Conservation (phyloP, 2,113 vertebrate species). For the Grantiella picta region DNA sequence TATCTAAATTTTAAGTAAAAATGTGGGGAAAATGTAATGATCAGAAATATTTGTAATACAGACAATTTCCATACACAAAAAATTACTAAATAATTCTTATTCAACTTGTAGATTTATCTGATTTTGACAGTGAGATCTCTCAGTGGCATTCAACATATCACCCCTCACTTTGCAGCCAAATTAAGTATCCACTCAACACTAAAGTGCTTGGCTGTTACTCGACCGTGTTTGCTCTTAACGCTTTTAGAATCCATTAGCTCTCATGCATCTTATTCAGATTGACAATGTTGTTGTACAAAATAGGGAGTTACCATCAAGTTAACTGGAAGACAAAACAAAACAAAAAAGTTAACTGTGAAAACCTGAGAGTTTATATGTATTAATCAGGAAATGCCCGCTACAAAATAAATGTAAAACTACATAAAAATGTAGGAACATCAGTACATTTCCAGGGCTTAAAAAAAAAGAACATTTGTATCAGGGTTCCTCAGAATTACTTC, state of each 20-base stretch:
- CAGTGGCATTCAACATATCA: background rate
- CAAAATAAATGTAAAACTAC: background rate
- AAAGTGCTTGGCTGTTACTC: background rate
- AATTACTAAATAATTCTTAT: background rate
- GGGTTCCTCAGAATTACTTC: background rate
- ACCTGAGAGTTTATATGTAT: background rate
- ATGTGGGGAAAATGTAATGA: background rate
- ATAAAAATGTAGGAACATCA: background rate
- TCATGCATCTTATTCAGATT: background rate
- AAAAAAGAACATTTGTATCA: background rate
- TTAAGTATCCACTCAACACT: background rate
- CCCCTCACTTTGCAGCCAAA: background rate
- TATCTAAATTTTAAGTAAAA: background rate
- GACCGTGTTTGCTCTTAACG: background rate
- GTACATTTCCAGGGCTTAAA: background rate
- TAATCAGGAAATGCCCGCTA: background rate
- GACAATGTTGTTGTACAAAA: background rate
- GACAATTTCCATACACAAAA: background rate
- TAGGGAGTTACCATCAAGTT: background rate
- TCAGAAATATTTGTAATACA: background rate
- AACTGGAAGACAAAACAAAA: slow-evolving; percentile 6
- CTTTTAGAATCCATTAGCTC: slow-evolving; percentile 42
- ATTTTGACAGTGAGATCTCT: background rate
- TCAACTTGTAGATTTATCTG: background rate
- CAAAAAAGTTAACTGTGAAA: background rate